Evolutionary conservation across 2,888 invertebrate genomes (phyloP).

Genomic region (Spisula solida): DNA sequence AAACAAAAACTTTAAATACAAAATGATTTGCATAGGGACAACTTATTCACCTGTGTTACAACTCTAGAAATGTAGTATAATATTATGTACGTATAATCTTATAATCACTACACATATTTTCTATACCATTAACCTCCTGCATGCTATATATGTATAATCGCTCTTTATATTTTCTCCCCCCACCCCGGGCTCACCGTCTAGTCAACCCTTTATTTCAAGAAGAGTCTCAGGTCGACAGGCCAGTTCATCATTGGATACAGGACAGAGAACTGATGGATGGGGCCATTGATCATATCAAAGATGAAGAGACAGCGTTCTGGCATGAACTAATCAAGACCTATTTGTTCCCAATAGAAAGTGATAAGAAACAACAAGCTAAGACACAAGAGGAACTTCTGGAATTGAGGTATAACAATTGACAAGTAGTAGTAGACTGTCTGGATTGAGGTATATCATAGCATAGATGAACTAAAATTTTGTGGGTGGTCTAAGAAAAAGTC

Average conservation of each 20-base stretch:
- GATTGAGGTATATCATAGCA: too few species aligned
- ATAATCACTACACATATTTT: too few species aligned
- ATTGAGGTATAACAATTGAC: slow-evolving; percentile 49
- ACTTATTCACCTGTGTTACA: too few species aligned
- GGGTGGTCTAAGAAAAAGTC: too few species aligned
- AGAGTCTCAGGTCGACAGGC: slow-evolving; percentile 42
- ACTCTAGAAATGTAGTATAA: too few species aligned
- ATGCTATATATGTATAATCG: slow-evolving; percentile 41
- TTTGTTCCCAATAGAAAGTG: slow-evolving; percentile 96
- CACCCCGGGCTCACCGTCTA: slow-evolving; percentile 33
- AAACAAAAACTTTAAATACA: too few species aligned
- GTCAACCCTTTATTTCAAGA: slow-evolving; percentile 77
- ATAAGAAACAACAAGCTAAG: slow-evolving; percentile 90
- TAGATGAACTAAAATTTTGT: too few species aligned
- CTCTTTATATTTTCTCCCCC: slow-evolving; percentile 10
- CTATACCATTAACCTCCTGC: background rate
- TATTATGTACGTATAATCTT: too few species aligned
- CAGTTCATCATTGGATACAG: slow-evolving; percentile 73
- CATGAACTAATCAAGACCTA: slow-evolving; percentile 97
- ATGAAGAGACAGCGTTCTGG: slow-evolving; percentile 96
- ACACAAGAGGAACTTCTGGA: slow-evolving; percentile 70
- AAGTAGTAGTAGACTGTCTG: too few species aligned
- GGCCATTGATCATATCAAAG: slow-evolving; percentile 51
- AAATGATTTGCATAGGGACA: too few species aligned
- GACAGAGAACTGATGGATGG: slow-evolving; percentile 72